These are phyloP conservation scores for Sinohyriopsis cumingii DNA, from an alignment of 2,888 invertebrate species.

Conservation along the genomic window DNA sequence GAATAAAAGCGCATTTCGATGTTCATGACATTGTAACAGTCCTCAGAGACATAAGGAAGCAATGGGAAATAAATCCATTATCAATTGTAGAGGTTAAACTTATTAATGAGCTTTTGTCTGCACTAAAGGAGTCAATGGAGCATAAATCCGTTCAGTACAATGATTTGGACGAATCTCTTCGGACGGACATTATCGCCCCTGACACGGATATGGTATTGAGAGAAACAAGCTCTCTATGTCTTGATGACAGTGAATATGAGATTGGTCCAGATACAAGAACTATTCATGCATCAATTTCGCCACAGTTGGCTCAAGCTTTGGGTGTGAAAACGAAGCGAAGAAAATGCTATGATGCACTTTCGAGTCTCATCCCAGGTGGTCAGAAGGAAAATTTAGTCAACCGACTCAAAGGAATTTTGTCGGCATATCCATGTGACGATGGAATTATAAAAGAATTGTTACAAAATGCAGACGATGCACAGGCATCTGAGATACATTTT, in stretches of 20 bases:
- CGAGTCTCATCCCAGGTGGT: conserved; percentile 55
- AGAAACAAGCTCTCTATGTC: conserved; percentile 35
- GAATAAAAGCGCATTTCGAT: conserved; percentile 18
- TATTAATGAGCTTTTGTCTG: conserved; percentile 18
- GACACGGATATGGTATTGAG: conserved; percentile 41
- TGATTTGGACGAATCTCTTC: conserved; percentile 17
- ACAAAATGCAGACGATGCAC: conserved; percentile 67
- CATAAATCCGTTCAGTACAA: conserved; percentile 2
- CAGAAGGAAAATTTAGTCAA: conserved; percentile 63
- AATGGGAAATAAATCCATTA: conserved; percentile 9
- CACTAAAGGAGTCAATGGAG: conserved; percentile 12
- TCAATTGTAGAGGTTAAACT: conserved; percentile 18
- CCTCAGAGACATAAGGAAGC: conserved; percentile 8
- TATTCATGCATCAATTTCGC: conserved; percentile 47
- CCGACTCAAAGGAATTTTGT: conserved; percentile 57
- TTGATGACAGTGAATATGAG: conserved; percentile 46
- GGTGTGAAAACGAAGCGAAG: conserved; percentile 40
- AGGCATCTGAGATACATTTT: conserved; percentile 63
- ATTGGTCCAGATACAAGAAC: conserved; percentile 36
- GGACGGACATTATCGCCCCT: conserved; percentile 25
- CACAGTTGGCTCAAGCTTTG: conserved; percentile 44
- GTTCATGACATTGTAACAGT: conserved; percentile 12
- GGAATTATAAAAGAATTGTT: conserved; percentile 67
- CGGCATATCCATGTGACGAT: conserved; percentile 62
- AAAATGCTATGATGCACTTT: conserved; percentile 14